Conservation (phyloP, 2,797 vertebrate genomes). For the Sebastes vulpes region DNA sequence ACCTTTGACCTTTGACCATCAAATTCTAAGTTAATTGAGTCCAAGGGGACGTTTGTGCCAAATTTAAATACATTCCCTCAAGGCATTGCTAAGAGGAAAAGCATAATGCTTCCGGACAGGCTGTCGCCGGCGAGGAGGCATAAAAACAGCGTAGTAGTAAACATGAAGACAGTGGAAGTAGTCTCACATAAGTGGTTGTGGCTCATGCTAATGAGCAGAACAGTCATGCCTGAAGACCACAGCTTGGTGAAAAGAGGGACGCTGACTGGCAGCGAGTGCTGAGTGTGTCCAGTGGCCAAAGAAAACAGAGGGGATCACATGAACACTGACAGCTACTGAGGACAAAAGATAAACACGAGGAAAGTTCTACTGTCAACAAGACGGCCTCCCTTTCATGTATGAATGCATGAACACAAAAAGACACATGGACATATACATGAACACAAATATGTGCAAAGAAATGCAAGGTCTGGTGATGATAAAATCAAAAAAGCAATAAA, state of each 20-base stretch:
- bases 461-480: background rate
- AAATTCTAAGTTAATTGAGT: background rate
- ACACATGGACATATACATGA: background rate
- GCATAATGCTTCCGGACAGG: background rate
- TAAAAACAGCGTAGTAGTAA: background rate
- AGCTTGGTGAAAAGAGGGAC: background rate
- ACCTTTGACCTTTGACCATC: background rate
- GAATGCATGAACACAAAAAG: background rate
- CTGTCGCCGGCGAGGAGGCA: background rate
- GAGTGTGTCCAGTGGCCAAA: background rate
- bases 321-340: conserved; percentile 22
- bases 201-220: background rate
- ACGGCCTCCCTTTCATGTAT: background rate
- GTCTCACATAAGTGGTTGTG: background rate
- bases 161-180: background rate
- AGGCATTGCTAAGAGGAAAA: background rate
- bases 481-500: background rate
- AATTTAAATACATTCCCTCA: background rate
- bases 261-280: conserved; percentile 3
- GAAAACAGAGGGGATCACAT: background rate
- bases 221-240: background rate
- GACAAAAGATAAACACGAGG: conserved; percentile 38
- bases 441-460: background rate
- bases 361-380: conserved; percentile 7
- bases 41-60: background rate